phyloP scores from a whole-genome alignment of 2,113 vertebrate genomes.

The Barnardius zonarius region DNA sequence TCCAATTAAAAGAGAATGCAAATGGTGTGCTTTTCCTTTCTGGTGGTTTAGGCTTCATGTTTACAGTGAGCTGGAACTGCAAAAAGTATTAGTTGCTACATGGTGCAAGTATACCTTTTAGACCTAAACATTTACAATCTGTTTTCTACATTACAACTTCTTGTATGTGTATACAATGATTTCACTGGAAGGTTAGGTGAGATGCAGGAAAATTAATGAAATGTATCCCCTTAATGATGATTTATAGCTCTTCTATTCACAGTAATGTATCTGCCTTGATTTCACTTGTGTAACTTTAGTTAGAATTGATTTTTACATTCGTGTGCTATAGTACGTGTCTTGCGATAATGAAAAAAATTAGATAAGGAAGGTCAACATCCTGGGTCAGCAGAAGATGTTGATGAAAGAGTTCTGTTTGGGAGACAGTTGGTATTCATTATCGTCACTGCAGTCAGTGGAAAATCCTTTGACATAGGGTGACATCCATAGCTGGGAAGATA shows the following conservation, averaged over 20 bases:
- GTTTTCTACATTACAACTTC: background rate
- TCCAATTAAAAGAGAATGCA: background rate
- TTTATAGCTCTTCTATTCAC: background rate
- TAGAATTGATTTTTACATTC: background rate
- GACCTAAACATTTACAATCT: background rate
- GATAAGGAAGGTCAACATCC: background rate
- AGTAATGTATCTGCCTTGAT: background rate
- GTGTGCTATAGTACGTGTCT: background rate
- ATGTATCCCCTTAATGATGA: background rate
- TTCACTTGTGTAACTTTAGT: background rate
- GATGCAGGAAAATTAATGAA: background rate
- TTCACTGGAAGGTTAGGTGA: background rate
- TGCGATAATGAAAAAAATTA: background rate
- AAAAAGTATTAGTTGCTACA: background rate
- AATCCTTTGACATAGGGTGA: background rate
- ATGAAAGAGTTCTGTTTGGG: background rate
- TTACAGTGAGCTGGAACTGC: background rate
- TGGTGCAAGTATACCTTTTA: background rate
- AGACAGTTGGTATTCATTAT: background rate
- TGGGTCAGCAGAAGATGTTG: background rate
- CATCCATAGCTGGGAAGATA: background rate
- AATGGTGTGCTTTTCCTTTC: background rate
- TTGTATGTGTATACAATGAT: background rate
- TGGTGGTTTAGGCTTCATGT: background rate
- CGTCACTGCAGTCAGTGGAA: background rate